Percentiles rank a stretch among this genome's conserved stretches.
phyloP scores from a whole-genome alignment of 2,888 invertebrate genomes.

The Tenodera sinensis region DNA sequence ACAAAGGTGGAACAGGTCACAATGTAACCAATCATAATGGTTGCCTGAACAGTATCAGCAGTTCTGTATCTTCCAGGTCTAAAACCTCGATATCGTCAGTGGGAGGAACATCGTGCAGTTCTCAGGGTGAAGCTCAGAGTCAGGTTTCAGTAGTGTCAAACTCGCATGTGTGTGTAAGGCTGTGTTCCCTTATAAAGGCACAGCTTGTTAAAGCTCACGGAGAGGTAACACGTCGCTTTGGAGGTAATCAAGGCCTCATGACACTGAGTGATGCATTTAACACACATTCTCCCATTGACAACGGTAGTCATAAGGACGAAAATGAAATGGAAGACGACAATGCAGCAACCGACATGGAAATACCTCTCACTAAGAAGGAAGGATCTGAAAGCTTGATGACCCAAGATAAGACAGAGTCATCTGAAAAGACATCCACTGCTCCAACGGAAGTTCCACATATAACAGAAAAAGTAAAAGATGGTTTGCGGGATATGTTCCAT shows the following conservation, averaged over 20 bases:
- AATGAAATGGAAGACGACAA: constrained; percentile 45
- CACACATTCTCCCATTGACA: constrained; percentile 53
- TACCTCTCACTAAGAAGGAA: background rate
- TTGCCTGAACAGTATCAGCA: background rate
- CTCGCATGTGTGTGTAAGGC: constrained; percentile 61
- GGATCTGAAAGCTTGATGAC: background rate
- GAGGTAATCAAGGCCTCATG: constrained; percentile 32
- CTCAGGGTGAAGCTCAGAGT: background rate
- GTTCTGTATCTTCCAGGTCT: background rate
- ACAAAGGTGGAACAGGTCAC: background rate
- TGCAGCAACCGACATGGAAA: background rate
- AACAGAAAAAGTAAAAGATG: constrained; percentile 38
- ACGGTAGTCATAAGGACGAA: constrained; percentile 39
- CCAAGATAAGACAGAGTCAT: background rate
- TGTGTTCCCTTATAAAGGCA: constrained; percentile 73
- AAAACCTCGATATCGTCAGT: background rate
- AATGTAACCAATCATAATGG: background rate
- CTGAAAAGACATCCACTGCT: background rate
- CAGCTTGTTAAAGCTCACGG: constrained; percentile 76
- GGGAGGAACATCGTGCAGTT: background rate
- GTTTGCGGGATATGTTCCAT: constrained; percentile 24
- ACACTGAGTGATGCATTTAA: constrained; percentile 39
- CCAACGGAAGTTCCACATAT: background rate
- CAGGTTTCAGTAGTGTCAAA: constrained; percentile 6
- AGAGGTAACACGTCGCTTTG: constrained; percentile 56